Evolutionary conservation across 2,888 invertebrate species (phyloP), one percentile per base, ranked within the genome.

Genomic region (Philhelius pedissequus): DNA sequence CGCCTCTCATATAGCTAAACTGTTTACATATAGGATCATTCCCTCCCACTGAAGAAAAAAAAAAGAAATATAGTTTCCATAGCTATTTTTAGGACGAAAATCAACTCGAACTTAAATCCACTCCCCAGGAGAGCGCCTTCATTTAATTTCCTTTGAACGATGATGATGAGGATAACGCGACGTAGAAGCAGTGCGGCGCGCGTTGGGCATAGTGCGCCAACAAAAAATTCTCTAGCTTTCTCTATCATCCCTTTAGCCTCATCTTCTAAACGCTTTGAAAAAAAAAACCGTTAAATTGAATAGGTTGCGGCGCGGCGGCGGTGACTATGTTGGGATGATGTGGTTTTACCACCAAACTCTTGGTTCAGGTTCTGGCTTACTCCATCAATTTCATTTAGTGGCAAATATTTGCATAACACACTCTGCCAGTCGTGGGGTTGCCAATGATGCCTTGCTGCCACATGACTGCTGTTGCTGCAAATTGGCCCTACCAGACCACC

Each of bases 381-480:
- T 66, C 62, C 18, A 84, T 79, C 84, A 84, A 84, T 84, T 84
- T 84, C 84, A 80, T 84, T 84, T 84, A 84, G 79, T 84, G 84
- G 75, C 79, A 84, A 84, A 84, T 84, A 84, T 84, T 84, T 84
- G 84, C 84, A 84, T 84, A 84, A 75, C 80, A 84, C 75, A 80
- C 70, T 79, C 74, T 35, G 45, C 30, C 45, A 48, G 45, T 45
- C 45, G 45, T 60, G 43, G 40, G 60, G 60, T 43, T 60, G 45
- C 27, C 43, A 11, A 15, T 18, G 43, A 18, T 43, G 18, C 48
- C 48, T 38, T 1, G n/a, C 20, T 32, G 56, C 68, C 54, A 25
- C 20, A 32, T 18, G 18, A 43, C 27, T 25, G 11, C 52, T 30
- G 70, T 62, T 60, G 52, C 70, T 75, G 74, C 83, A 74, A 75